phyloP scores from a whole-genome alignment of 2,888 invertebrate genomes.

The Aproaerema taeniolella region DNA sequence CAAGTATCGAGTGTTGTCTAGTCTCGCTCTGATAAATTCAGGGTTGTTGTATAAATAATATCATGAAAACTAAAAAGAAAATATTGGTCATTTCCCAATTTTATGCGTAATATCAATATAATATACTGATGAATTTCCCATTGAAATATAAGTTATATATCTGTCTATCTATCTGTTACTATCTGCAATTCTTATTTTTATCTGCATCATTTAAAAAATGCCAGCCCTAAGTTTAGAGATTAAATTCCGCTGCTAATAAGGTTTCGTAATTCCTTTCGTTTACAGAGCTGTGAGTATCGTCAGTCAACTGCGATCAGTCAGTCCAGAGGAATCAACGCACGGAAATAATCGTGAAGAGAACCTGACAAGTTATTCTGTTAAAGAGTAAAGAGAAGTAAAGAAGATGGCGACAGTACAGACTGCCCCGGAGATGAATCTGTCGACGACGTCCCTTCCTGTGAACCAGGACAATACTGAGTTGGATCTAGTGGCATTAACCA shows the following conservation, averaged over 20 bases:
- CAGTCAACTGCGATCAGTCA: constrained; percentile 36
- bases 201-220: no score
- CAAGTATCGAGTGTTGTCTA: constrained; percentile 14
- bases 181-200: no score
- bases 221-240: constrained; percentile 30
- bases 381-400: constrained; percentile 14
- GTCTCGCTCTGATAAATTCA: constrained; percentile 19
- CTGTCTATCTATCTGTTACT: no score
- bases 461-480: constrained; percentile 51
- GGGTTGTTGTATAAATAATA: no score
- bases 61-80: no score
- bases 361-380: no score
- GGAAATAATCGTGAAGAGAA: not conserved
- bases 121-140: no score
- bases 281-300: constrained; percentile 43
- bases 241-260: constrained; percentile 42
- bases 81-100: no score
- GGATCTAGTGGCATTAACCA: constrained; percentile 61
- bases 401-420: constrained; percentile 63
- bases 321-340: constrained; percentile 29
- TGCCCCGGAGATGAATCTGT: constrained; percentile 48
- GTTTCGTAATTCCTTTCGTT: constrained; percentile 48
- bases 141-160: no score
- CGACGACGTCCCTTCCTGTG: constrained; percentile 41
- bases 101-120: no score